These are phyloP conservation scores for Diplosoma virens DNA, from an alignment of 23 tunicate species.

Conservation along the genomic window DNA sequence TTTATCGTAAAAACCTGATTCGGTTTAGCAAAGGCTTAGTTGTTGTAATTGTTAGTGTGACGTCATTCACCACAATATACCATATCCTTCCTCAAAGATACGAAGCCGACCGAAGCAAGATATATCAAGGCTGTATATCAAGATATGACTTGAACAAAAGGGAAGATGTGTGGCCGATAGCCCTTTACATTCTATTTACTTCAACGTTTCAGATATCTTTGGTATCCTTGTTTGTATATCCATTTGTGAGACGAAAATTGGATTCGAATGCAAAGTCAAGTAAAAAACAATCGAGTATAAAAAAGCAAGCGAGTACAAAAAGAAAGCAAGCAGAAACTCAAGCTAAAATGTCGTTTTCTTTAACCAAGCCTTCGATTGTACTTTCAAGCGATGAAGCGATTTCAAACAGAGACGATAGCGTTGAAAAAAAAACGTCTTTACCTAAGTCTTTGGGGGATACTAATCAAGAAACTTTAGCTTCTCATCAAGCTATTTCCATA, in stretches of 20 bases:
- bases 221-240: conserved; percentile 50
- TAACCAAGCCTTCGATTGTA: no score
- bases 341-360: no score
- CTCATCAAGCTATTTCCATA: no score
- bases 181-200: conserved; percentile 49
- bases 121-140: conserved; percentile 64
- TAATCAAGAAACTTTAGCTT: no score
- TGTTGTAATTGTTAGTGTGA: conserved; percentile 11
- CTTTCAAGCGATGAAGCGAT: no score
- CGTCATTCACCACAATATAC: not conserved
- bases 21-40: conserved; percentile 36
- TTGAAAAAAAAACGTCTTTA: no score
- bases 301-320: no score
- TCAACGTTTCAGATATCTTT: conserved; percentile 56
- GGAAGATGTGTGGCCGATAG: conserved; percentile 57
- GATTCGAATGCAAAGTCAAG: conserved; percentile 19
- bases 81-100: conserved; percentile 60
- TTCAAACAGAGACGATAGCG: no score
- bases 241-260: conserved; percentile 47
- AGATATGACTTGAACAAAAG: conserved; percentile 39
- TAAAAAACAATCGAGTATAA: no score
- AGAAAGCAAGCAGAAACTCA: no score
- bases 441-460: no score
- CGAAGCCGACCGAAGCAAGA: conserved; percentile 7
- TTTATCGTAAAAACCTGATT: conserved; percentile 42